Base-by-base conservation (phyloP, 2,888 invertebrate species). In the Dendrolimus pini region DNA sequence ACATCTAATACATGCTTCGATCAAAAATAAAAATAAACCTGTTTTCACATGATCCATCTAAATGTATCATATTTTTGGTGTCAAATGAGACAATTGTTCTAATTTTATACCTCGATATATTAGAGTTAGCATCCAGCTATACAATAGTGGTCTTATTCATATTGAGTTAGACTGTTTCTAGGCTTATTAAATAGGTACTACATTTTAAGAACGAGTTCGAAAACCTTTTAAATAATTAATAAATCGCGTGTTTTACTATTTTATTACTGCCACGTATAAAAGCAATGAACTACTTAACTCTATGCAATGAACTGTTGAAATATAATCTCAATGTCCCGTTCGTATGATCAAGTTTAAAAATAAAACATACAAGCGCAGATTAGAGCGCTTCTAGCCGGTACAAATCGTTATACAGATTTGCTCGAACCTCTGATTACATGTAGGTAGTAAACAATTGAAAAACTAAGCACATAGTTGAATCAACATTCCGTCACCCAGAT, bases 401-500 rank as follows among this genome's bases (percentile, higher is more conserved):
- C 30, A 30, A 30, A 30, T 30, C 30, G 30, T 30, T 30, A 30
- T 30, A 30, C 30, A 30, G 30, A 30, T 18, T 18, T 30, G 30
- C 30, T 30, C 30, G 30, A 30, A 47, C 12, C 47, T 12, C 9
- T 47, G 47, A 47, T 47, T 47, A 47, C 55, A 56, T 56, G 54
- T 30, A 30, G 30, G 30, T 30, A 6, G 30, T 30, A 57, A 58
- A 56, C 58, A 64, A 66, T 66, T 65, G 58, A 60, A 57, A 71
- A 66, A 60, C 67, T 55, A 64, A 63, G 62, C 63, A 64, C 70
- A 67, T 65, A 67, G 59, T 64, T 68, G 65, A 70, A 66, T 64
- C 70, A 71, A 77, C 75, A 76, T 77, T 74, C 75, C 76, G 73
- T 72, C 76, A 74, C 70, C 75, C 74, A 74, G 81, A 82, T 82